phyloP scores from a whole-genome alignment of 2,113 vertebrate species.

The Hemiscyllium ocellatum region DNA sequence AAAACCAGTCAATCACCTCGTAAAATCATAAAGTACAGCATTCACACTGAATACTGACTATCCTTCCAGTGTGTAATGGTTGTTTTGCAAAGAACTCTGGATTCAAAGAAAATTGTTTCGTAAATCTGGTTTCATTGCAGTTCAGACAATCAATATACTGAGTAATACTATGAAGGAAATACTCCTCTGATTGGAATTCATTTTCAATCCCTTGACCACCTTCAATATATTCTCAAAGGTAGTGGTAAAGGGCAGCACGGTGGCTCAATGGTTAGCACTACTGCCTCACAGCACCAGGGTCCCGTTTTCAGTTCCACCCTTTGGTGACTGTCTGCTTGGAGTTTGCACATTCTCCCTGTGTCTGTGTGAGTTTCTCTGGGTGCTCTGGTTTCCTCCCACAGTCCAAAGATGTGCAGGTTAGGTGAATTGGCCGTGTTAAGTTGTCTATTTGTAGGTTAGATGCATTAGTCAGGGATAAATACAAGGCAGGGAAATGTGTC shows the following conservation, averaged over 20 bases:
- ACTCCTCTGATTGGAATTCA: neutral
- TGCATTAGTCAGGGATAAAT: too few species aligned
- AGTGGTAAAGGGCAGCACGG: neutral
- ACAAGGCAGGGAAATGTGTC: too few species aligned
- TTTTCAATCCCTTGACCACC: neutral
- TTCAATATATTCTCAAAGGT: neutral
- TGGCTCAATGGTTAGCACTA: too few species aligned
- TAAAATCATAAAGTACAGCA: neutral
- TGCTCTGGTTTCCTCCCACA: too few species aligned
- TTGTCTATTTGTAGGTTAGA: too few species aligned
- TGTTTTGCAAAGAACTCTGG: neutral
- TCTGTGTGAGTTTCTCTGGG: too few species aligned
- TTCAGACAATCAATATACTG: neutral
- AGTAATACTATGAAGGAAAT: neutral
- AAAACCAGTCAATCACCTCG: neutral
- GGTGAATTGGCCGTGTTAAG: too few species aligned
- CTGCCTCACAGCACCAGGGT: too few species aligned
- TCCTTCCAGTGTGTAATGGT: neutral
- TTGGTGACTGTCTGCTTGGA: too few species aligned
- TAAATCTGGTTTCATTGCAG: neutral
- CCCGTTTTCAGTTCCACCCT: too few species aligned
- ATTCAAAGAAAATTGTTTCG: neutral
- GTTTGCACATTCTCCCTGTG: too few species aligned
- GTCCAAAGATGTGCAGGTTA: too few species aligned
- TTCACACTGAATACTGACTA: neutral